Percentiles rank a stretch among this genome's conserved stretches.
These are phyloP conservation scores for Dromius quadrimaculatus DNA, from an alignment of 2,888 invertebrate genomes.

Conservation along the genomic window DNA sequence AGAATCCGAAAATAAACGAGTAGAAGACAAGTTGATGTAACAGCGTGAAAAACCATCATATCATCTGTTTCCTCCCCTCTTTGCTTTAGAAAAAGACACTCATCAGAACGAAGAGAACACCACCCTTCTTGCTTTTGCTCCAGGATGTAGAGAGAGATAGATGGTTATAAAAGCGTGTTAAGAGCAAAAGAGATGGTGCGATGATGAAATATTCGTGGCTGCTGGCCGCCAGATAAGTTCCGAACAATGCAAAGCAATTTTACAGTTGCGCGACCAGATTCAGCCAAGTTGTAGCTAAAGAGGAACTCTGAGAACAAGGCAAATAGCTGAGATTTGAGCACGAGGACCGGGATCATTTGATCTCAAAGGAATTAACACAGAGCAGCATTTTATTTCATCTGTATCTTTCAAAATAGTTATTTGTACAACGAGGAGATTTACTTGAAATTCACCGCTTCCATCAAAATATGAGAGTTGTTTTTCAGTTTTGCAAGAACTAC, in stretches of 20 bases:
- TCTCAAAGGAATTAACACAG: too few species aligned
- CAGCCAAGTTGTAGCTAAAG: background rate
- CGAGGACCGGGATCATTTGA: too few species aligned
- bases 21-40: conserved; percentile 4
- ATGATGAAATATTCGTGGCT: conserved; percentile 42
- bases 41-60: conserved; percentile 18
- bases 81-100: background rate
- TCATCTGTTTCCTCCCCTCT: background rate
- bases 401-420: too few species aligned
- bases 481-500: too few species aligned
- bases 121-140: too few species aligned
- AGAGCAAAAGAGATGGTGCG: conserved; percentile 8
- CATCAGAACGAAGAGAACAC: background rate
- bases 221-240: conserved; percentile 46
- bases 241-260: conserved; percentile 50
- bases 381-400: too few species aligned
- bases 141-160: background rate
- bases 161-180: background rate
- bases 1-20: background rate
- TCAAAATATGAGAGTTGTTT: too few species aligned
- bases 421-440: too few species aligned
- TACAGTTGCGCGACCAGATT: conserved; percentile 49
- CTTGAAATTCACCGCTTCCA: too few species aligned
- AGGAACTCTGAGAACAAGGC: too few species aligned
- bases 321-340: too few species aligned